phyloP scores from a whole-genome alignment of 2,888 invertebrate species.

The Aleiodes leptofemur region DNA sequence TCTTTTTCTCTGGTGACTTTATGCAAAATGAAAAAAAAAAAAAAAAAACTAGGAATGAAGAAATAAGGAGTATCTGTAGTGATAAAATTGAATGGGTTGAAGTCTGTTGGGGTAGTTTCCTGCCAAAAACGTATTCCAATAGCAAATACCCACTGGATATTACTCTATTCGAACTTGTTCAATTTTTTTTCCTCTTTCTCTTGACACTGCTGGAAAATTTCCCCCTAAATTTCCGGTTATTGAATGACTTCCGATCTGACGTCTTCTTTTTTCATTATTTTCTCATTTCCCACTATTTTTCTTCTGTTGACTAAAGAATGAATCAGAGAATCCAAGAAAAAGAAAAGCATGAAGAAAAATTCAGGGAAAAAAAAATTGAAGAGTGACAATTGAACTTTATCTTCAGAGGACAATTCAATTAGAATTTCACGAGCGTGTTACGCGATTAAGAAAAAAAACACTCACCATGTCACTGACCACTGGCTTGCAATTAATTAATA shows the following conservation, averaged over 20 bases:
- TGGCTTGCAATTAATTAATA: constrained; percentile 17
- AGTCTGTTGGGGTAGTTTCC: constrained; percentile 28
- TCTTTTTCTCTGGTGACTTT: not conserved
- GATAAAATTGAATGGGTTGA: constrained; percentile 20
- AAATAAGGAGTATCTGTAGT: constrained; percentile 12
- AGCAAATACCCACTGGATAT: constrained; percentile 18
- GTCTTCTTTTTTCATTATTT: not conserved
- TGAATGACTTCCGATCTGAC: not conserved
- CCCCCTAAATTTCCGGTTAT: constrained; percentile 5
- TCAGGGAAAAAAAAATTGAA: not conserved
- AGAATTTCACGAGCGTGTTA: constrained; percentile 11
- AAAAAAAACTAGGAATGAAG: not conserved
- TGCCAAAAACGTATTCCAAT: constrained; percentile 39
- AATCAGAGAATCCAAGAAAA: no score
- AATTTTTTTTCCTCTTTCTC: not conserved
- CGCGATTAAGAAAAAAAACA: constrained; percentile 16
- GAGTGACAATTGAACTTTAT: not conserved
- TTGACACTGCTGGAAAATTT: constrained; percentile 1
- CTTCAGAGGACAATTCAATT: constrained; percentile 32
- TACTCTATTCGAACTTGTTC: constrained; percentile 11
- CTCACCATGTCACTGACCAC: constrained; percentile 32
- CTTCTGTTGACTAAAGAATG: not conserved
- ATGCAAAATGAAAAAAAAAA: not conserved
- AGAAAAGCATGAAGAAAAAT: not conserved
- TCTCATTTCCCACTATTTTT: no score